Base-by-base conservation (phyloP, 2,113 vertebrate genomes). In the Spea bombifrons region DNA sequence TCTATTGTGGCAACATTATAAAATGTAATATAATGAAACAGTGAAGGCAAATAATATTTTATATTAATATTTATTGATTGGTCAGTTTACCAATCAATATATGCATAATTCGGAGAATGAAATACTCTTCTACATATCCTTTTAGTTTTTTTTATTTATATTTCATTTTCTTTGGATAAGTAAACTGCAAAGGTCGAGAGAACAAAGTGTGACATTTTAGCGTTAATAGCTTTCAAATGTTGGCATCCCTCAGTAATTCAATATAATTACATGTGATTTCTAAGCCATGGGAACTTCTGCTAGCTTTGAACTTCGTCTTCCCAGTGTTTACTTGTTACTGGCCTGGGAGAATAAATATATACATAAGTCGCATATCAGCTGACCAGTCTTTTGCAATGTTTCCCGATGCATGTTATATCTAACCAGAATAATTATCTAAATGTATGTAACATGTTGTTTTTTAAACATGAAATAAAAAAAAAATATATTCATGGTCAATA, bases 201-300 rank as follows among this genome's bases (percentile, higher is more conserved):
- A 68, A 68, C 45, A 68, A 68, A 68, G 66, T 68, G 66, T 47
- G 66, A 70, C 47, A 70, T 66, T 79, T 66, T 30, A 53, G 68
- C 48, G 46, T 64, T 72, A 66, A 66, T 66, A 55, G 43, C 15
- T 66, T 66, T 46, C 43, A 43, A 48, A 52, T 66, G 43, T 66
- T 78, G 68, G 69, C 48, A 73, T 66, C 46, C 5, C 50, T 66
- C 45, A 57, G 10, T 55, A 55, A 59, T 65, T 66, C 59, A 13
- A 45, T 53, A 48, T 44, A 78, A 78, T 78, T 72, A 59, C 57
- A 53, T 47, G 71, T 65, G 65, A 44, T 45, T 66, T 13, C 61
- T 72, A 30, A 55, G 47, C 49, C 70, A 73, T 80, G 77, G 63
- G 71, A 80, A 80, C 77, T 45, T 44, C 50, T 66, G 52, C 57